Evolutionary conservation across 2,888 invertebrate species (phyloP).

Genomic region (Orchesella flavescens): DNA sequence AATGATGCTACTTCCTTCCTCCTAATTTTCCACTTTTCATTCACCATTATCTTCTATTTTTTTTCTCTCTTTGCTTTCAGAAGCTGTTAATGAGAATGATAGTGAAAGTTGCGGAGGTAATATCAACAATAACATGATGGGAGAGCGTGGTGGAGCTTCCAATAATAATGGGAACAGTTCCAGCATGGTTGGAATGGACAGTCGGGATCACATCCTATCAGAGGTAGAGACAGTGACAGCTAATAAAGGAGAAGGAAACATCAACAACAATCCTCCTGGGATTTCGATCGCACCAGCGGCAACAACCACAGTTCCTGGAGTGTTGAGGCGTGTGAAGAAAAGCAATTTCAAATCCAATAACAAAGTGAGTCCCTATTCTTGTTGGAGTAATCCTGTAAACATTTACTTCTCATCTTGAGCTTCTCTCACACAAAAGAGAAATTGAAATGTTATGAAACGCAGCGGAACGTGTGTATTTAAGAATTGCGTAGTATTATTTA

Average conservation of each 20-base stretch:
- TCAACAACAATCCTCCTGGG: slow-evolving; percentile 63
- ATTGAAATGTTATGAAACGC: too few species aligned
- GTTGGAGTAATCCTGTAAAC: neutral
- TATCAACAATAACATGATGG: slow-evolving; percentile 52
- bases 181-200: slow-evolving; percentile 38
- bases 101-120: slow-evolving; percentile 63
- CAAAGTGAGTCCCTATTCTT: slow-evolving; percentile 67
- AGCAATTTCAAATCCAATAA: slow-evolving; percentile 82
- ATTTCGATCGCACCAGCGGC: slow-evolving; percentile 44
- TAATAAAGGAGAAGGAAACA: slow-evolving; percentile 63
- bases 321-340: slow-evolving; percentile 83
- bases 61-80: slow-evolving; percentile 10
- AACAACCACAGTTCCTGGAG: slow-evolving; percentile 66
- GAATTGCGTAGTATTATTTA: neutral
- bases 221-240: slow-evolving; percentile 62
- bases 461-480: too few species aligned
- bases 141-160: slow-evolving; percentile 17
- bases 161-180: neutral
- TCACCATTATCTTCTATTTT: slow-evolving; percentile 38
- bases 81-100: slow-evolving; percentile 62
- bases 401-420: neutral
- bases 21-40: slow-evolving; percentile 61
- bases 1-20: slow-evolving; percentile 11
- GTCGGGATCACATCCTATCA: slow-evolving; percentile 57
- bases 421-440: neutral